Base-by-base conservation (phyloP, 2,113 vertebrate genomes). In the Spheniscus mendiculus region DNA sequence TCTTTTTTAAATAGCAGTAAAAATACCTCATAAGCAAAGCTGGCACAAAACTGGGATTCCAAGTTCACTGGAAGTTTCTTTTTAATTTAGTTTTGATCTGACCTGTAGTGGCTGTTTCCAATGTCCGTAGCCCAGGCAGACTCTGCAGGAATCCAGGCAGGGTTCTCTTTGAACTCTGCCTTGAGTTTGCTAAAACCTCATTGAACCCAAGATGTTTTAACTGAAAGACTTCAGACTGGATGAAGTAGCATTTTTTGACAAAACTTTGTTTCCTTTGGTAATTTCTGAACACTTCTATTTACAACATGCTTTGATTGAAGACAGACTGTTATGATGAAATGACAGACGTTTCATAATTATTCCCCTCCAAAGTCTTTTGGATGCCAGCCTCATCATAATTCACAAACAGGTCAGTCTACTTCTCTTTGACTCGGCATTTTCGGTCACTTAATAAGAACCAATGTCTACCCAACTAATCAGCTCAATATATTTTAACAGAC, bases 261-360 rank as follows among this genome's bases (percentile, higher is more conserved):
- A 96, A 96, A 96, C 91, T 93, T 87, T 79, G 70, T 87, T 96
- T 97, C 89, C 77, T 97, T 96, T 96, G 81, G 91, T 96, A 97
- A 97, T 96, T 96, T 94, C 93, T 97, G 94, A 97, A 95, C 91
- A 95, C 61, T 94, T 91, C 91, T 93, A 93, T 95, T 96, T 97
- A 95, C 94, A 94, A 94, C 81, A 93, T 72, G n/a, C 56, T 95
- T 94, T 97, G 93, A 97, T 94, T 95, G 78, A 89, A 97, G 91
- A 93, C 96, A 97, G 97, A 91, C 38, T 89, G 44, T 80, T 89
- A 89, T 79, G 89, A 72, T 52, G 81, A 94, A 95, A 97, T 87
- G 89, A 91, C 92, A 93, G 73, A 63, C 6, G 0, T 94, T 96
- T 94, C 73, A 79, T 85, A 91, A 93, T 97, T 94, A 91, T 94